Base-by-base conservation (phyloP, 2,797 vertebrate genomes). In the Eospalax fontanierii region DNA sequence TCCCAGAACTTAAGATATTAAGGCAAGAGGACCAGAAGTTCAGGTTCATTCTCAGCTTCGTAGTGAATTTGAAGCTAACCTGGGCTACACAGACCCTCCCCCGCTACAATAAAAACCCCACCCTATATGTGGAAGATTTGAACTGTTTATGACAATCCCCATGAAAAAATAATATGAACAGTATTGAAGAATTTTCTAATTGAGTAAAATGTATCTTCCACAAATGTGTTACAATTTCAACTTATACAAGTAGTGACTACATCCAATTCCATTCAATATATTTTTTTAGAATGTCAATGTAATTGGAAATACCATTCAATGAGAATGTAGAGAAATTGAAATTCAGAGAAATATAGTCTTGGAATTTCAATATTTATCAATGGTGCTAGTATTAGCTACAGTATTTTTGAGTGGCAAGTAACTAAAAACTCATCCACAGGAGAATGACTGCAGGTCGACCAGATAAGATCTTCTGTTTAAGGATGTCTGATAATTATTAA, bases 381-480 rank as follows among this genome's bases (percentile, higher is more conserved):
- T 79, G 18, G 26, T 79, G 73, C 26, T 71, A 93, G 2, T 73
- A 84, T 38, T 89, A 46, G 28, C 14, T 87, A 76, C 22, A 89
- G 91, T 91, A n/a, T 89, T 22, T 73, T 93, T 89, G 19, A 10
- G 81, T 75, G n/a, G n/a, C 35, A 88, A 91, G 40, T 88, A 94
- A 94, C 54, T 73, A 57, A 87, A 92, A 94, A 19, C 9, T 12
- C n/a, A 61, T 74, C 68, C 33, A 89, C 8, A 15, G 35, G 65
- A 93, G 28, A 86, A 80, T 38, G 93, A 89, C 43, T 92, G n/a
- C 33, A 80, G 28, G n/a, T 28, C 33, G 24, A 84, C 80, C 63
- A 35, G 63, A 73, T 87, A 93, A 95, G 30, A 1, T 22, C 21
- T 91, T 93, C 76, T 92, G n/a, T 63, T 82, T 89, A 46, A 78